Conservation (phyloP, 2,888 invertebrate species). For the Nymphalis c-album region DNA sequence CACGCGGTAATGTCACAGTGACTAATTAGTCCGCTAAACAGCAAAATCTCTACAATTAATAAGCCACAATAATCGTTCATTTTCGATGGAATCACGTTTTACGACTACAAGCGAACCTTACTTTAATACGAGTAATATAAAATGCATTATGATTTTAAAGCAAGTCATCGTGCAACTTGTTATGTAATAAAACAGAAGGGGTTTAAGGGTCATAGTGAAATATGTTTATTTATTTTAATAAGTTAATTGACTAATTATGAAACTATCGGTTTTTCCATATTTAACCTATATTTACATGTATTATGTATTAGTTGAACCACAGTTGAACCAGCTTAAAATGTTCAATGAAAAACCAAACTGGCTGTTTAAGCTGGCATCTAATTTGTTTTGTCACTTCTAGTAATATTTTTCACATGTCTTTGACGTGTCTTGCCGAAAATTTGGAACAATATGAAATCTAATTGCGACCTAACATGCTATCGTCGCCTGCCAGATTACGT, state of each 20-base stretch:
- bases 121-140: conserved; percentile 11
- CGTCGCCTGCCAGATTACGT: conserved; percentile 35
- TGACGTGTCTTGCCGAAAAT: conserved; percentile 46
- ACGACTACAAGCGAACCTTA: conserved; percentile 4
- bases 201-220: too few species aligned
- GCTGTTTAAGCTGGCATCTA: neutral
- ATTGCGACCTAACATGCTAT: conserved; percentile 56
- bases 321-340: too few species aligned
- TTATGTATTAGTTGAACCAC: too few species aligned
- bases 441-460: conserved; percentile 47
- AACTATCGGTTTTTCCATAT: too few species aligned
- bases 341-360: too few species aligned
- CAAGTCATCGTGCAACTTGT: neutral
- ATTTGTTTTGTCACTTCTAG: conserved; percentile 32
- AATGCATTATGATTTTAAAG: conserved; percentile 5
- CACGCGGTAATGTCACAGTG: conserved; percentile 1
- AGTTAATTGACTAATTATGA: too few species aligned
- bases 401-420: conserved; percentile 8
- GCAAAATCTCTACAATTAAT: conserved; percentile 14
- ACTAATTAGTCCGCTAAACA: conserved; percentile 5
- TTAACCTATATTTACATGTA: too few species aligned
- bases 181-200: neutral
- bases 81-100: conserved; percentile 16
- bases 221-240: neutral
- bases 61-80: conserved; percentile 27